A percentile compares a stretch with the other conserved stretches of the same genome.
These are phyloP conservation scores for Lithosia quadra DNA, from an alignment of 2,888 invertebrate genomes.

Conservation along the genomic window DNA sequence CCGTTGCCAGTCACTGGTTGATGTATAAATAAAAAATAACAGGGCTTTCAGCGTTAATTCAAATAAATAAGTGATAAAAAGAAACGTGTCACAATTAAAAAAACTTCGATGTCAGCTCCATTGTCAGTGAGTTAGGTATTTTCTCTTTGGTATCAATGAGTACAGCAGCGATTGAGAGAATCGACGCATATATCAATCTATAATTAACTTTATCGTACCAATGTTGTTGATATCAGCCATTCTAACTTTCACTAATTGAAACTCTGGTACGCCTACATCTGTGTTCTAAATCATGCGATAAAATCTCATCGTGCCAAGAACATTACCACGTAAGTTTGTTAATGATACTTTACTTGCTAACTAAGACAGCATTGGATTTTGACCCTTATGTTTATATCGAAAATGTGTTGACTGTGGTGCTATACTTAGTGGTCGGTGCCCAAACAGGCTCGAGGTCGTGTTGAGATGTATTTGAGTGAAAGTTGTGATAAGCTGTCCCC, in stretches of 20 bases:
- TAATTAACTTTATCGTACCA: constrained; percentile 38
- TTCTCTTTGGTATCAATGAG: background rate
- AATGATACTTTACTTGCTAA: constrained; percentile 26
- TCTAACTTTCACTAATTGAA: constrained; percentile 54
- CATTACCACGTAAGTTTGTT: constrained; percentile 42
- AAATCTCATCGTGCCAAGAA: constrained; percentile 42
- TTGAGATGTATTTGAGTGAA: constrained; percentile 64
- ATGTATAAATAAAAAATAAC: background rate
- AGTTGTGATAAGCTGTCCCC: constrained; percentile 55
- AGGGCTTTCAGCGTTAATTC: background rate
- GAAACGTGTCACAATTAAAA: background rate
- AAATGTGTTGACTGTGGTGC: constrained; percentile 31
- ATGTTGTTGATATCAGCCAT: constrained; percentile 36
- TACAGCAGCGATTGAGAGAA: background rate
- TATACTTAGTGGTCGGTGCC: constrained; percentile 29
- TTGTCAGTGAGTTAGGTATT: background rate
- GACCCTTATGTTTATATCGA: constrained; percentile 40
- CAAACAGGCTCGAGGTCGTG: constrained; percentile 60
- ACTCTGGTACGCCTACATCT: constrained; percentile 28
- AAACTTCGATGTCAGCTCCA: background rate
- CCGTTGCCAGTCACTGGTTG: background rate
- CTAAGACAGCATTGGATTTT: constrained; percentile 45
- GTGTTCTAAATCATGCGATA: constrained; percentile 44
- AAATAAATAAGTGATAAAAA: background rate
- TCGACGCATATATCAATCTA: constrained; percentile 9